Base-by-base conservation (phyloP, 1,140 invertebrate species). In the Hermatobates lingyangjiaoensis region DNA sequence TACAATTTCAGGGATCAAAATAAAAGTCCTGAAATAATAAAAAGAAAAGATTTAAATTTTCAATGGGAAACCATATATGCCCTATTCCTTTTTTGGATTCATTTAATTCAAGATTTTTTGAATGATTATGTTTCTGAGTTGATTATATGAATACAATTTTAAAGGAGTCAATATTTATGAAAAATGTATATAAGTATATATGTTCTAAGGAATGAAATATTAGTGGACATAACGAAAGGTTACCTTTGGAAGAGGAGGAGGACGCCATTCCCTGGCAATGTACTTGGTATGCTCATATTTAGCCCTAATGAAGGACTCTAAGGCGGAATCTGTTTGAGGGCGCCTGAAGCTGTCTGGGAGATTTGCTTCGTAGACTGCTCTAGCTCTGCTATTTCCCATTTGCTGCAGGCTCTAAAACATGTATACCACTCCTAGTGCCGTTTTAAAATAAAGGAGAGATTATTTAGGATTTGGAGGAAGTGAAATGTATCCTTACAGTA, bases 261-360 rank as follows among this genome's bases (percentile, higher is more conserved):
- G 84, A 30, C 95, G 85, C 90, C 90, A 98, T 70, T 97, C 92
- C 59, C 84, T 79, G 23, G 92, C 93, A 60, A 97, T 88, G 65
- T 96, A 98, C 63, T 95, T 96, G 69, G 95, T 97, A 60, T 91
- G 83, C 66, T 98, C 94, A 69, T 98, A 98, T 71, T 98, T 98
- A 38, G 89, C 87, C 48, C 93, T 74, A 56, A 98, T 92, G 66
- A 98, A 98, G 45, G 79, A 79, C 67, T 98, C 93, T 26, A 98
- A 70, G 15, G 87, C 81, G 47, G 86, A 83, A 64, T 98, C 93
- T 52, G 84, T 92, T 66, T 96, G 92, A 10, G 94, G 93, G 57
- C 94, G 74, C 21, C 89, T 73, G 64, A 95, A 97, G 60, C 80
- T 86, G 64, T 98, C 93, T 0, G 92, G 92, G 45, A 98, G 67